A percentile compares a stretch with the other conserved stretches of the same genome.
Evolutionary conservation across 2,113 vertebrate genomes (phyloP).

Genomic region (Prunella himalayana): DNA sequence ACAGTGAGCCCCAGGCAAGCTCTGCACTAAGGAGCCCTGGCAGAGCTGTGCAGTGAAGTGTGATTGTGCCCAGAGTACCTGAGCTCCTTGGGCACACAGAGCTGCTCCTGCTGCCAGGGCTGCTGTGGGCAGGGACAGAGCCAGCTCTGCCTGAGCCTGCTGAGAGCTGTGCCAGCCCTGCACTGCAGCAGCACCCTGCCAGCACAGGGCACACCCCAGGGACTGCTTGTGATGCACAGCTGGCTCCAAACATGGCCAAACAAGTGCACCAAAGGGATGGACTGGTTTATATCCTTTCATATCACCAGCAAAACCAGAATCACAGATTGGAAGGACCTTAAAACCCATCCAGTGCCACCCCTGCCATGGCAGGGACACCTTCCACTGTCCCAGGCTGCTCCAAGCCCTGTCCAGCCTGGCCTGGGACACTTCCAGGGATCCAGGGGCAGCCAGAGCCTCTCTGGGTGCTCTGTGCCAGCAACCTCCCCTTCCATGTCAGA

Average conservation of each 20-base stretch:
- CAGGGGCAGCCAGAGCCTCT: background rate
- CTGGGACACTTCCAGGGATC: fast-evolving
- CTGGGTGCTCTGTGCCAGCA: background rate
- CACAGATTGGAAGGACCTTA: background rate
- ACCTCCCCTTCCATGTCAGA: background rate
- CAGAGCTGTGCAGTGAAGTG: background rate
- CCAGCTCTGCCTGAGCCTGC: background rate
- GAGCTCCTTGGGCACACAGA: background rate
- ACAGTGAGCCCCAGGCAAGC: background rate
- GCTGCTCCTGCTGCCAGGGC: background rate
- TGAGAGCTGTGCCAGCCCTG: background rate
- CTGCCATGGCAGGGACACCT: background rate
- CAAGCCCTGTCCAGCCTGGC: fast-evolving
- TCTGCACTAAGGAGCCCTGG: background rate
- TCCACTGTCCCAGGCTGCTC: fast-evolving
- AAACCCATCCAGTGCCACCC: fast-evolving
- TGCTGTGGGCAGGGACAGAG: background rate
- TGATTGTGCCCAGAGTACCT: background rate
- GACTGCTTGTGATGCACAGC: fast-evolving
- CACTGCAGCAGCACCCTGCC: background rate
- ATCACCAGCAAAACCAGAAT: background rate
- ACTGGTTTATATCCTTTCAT: fast-evolving
- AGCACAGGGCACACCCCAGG: background rate
- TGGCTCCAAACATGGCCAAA: background rate
- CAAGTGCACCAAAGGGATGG: fast-evolving